Conservation (phyloP, 37 sponge, comb jelly and placozoan genomes). For the Amphimedon queenslandica region DNA sequence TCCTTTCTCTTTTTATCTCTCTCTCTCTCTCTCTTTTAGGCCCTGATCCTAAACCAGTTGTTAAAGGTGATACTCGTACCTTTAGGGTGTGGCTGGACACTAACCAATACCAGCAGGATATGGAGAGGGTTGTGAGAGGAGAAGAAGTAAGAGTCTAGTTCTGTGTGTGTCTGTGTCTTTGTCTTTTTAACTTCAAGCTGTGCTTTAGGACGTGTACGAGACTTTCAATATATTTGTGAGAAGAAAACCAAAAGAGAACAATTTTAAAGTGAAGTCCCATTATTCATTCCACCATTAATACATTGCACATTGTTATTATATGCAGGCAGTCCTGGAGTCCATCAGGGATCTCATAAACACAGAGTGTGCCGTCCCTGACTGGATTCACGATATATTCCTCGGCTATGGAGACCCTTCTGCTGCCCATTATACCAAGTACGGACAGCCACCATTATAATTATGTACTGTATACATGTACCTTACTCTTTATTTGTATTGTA, state of each 20-base stretch:
- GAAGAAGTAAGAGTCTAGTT: constrained; percentile 43
- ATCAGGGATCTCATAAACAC: constrained; percentile 95
- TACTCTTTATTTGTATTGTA: constrained; percentile 3
- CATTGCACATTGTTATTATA: neutral
- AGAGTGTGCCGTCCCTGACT: constrained; percentile 94
- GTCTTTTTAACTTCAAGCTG: too few species aligned
- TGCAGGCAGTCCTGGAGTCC: constrained; percentile 97
- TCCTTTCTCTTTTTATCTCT: too few species aligned
- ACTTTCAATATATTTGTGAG: constrained; percentile 91
- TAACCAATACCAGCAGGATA: constrained; percentile 96
- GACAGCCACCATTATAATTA: neutral
- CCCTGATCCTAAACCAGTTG: constrained; percentile 77
- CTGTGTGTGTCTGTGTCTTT: neutral
- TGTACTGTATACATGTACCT: neutral
- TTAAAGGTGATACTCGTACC: constrained; percentile 63
- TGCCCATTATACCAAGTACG: constrained; percentile 77
- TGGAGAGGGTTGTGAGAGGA: constrained; percentile 61
- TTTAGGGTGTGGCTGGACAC: constrained; percentile 93
- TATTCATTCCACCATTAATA: neutral
- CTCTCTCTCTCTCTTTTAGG: constrained; percentile 16
- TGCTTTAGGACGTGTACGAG: constrained; percentile 91
- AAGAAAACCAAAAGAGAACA: constrained; percentile 98
- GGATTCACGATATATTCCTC: constrained; percentile 95
- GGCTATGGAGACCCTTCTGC: constrained; percentile 96
- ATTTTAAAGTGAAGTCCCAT: constrained; percentile 71